These are phyloP conservation scores for Xylocopa sonorina DNA, from an alignment of 1,140 invertebrate species.

Conservation along the genomic window DNA sequence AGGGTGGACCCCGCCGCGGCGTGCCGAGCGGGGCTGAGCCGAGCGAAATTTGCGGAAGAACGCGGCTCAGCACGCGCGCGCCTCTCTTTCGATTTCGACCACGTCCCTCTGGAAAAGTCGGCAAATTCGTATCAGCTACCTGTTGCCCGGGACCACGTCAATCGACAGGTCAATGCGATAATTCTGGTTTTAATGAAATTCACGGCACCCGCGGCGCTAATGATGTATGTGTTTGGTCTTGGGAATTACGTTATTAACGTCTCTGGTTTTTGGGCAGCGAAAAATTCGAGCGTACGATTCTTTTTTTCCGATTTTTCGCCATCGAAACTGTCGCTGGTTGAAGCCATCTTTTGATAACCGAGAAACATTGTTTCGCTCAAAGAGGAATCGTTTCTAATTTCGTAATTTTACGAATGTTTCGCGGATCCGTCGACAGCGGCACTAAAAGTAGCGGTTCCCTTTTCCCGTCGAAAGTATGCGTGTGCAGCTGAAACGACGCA, in stretches of 20 bases:
- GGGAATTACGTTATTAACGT: not conserved
- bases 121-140: slow-evolving; percentile 52
- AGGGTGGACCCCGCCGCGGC: no score
- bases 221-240: not conserved
- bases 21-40: slow-evolving; percentile 36
- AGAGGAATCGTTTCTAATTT: no score
- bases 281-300: no score
- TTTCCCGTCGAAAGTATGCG: slow-evolving; percentile 32
- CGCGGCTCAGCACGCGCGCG: slow-evolving; percentile 1
- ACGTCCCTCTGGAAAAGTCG: slow-evolving; percentile 34
- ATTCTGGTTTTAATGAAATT: slow-evolving; percentile 27
- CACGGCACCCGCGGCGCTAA: not conserved
- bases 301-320: no score
- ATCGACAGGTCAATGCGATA: slow-evolving; percentile 43
- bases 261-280: not conserved
- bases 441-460: not conserved
- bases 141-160: slow-evolving; percentile 55
- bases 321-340: no score
- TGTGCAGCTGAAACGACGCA: slow-evolving; percentile 62
- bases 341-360: no score
- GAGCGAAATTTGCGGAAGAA: slow-evolving; percentile 41
- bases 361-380: no score
- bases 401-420: not conserved
- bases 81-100: slow-evolving; percentile 29
- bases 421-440: not conserved